Evolutionary conservation across 2,113 vertebrate genomes (phyloP), one percentile per base, ranked within the genome.

Genomic region (Sander vitreus): DNA sequence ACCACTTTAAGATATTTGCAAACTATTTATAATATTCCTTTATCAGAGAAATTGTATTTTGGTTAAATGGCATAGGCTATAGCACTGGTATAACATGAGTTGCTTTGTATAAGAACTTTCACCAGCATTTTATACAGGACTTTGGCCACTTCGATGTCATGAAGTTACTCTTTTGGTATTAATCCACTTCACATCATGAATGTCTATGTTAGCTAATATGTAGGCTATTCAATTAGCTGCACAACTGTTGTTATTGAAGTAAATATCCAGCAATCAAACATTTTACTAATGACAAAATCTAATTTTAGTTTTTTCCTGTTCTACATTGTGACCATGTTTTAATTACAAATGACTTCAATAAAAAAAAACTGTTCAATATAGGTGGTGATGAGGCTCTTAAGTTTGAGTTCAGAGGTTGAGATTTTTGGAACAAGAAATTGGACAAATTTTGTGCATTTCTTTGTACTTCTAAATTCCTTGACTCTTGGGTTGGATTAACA

Each of bases 11-110:
- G 16, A 70, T 73, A 69, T 77, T 62, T 85, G 6, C 51, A 79
- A 84, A 72, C 48, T 93, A 88, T 90, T 92, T 92, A 89, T 91
- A 65, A 36, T 67, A 72, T 80, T 77, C 11, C 66, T 79, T 81
- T 73, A 73, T 81, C 21, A 59, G 39, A 80, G 27, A 74, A 67
- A 65, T 12, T 80, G 53, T 82, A 74, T 73, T 90, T 88, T 86
- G 64, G 51, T 88, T 67, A 47, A 76, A 77, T 10, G 6, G 25
- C 76, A 33, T 63, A n/a, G n/a, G n/a, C n/a, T n/a, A 36, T 43
- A 80, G 66, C 86, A 78, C 81, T 90, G 76, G 74, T 83, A 86
- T 79, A 67, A 67, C 39, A n/a, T 66, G 75, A 75, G 57, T 86
- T 66, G 65, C 83, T 83, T 87, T 90, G 66, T 74, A 82, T 60